A percentile compares a stretch with the other conserved stretches of the same genome.
Conservation (phyloP, 2,113 vertebrate genomes). For the Acrocephalus arundinaceus region DNA sequence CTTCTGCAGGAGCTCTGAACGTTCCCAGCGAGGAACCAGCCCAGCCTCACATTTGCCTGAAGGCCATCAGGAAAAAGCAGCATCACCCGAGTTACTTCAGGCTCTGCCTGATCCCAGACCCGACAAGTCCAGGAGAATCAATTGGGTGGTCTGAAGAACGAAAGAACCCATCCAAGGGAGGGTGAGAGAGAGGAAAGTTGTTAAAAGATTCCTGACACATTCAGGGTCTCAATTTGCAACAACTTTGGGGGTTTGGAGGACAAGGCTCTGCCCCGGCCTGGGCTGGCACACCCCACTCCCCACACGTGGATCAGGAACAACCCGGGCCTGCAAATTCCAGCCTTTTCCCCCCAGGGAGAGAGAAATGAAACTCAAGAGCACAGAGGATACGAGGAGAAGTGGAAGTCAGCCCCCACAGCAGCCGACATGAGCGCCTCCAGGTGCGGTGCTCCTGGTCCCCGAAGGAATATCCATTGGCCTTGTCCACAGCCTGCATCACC, state of each 20-base stretch:
- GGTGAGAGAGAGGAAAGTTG: background rate
- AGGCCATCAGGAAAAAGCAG: background rate
- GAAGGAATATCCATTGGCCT: constrained; percentile 94
- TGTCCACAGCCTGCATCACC: constrained; percentile 91
- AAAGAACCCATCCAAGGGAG: background rate
- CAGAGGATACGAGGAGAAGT: constrained; percentile 91
- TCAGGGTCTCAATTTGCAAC: background rate
- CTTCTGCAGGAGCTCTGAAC: background rate
- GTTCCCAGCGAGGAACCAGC: background rate
- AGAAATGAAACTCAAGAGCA: background rate
- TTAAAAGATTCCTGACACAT: background rate
- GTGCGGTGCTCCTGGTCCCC: constrained; percentile 87
- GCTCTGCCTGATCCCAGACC: background rate
- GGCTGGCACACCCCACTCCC: background rate
- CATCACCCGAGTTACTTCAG: background rate
- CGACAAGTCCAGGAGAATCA: background rate
- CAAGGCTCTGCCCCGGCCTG: background rate
- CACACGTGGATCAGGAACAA: accelerated
- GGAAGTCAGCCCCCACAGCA: constrained; percentile 92
- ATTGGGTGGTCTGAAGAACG: background rate
- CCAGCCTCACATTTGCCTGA: background rate
- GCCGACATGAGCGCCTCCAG: constrained; percentile 93
- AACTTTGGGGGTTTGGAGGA: background rate
- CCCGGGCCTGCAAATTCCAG: background rate
- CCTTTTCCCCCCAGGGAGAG: background rate